A percentile compares a stretch with the other conserved stretches of the same genome.
Conservation (phyloP, 2,797 vertebrate genomes). For the Oreonectes daqikongensis region DNA sequence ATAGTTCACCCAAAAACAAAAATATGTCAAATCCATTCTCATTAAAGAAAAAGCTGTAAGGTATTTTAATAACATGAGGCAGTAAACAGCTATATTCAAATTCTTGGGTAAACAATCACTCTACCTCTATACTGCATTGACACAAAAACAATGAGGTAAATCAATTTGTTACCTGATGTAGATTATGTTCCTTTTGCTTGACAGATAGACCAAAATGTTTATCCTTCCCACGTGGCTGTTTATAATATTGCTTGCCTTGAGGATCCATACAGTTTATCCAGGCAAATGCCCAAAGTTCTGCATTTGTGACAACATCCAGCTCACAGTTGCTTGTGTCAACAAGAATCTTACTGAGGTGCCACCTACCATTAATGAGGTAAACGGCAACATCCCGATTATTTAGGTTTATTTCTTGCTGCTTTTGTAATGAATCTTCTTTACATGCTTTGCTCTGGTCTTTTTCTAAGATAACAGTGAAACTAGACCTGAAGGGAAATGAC, state of each 20-base stretch:
- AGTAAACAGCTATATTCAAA: too few relatives aligned
- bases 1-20: too few relatives aligned
- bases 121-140: too few relatives aligned
- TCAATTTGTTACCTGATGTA: neutral
- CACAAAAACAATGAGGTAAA: neutral
- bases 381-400: neutral
- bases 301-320: conserved; percentile 84
- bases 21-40: too few relatives aligned
- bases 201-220: conserved; percentile 44
- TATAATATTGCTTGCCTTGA: conserved; percentile 59
- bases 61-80: too few relatives aligned
- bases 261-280: neutral
- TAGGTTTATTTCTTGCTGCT: neutral
- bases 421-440: neutral
- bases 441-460: neutral
- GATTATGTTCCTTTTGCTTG: conserved; percentile 56
- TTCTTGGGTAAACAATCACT: too few relatives aligned
- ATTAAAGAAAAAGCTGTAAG: too few relatives aligned
- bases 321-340: conserved; percentile 80
- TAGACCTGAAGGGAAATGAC: conserved; percentile 85
- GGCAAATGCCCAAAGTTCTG: conserved; percentile 82
- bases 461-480: conserved; percentile 84
- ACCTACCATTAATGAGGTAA: conserved; percentile 82
- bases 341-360: conserved; percentile 85
- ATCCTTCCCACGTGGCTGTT: conserved; percentile 52